Evolutionary conservation across 2,888 invertebrate genomes (phyloP), one percentile per base, ranked within the genome.

Genomic region (Cheilosia scutellata): DNA sequence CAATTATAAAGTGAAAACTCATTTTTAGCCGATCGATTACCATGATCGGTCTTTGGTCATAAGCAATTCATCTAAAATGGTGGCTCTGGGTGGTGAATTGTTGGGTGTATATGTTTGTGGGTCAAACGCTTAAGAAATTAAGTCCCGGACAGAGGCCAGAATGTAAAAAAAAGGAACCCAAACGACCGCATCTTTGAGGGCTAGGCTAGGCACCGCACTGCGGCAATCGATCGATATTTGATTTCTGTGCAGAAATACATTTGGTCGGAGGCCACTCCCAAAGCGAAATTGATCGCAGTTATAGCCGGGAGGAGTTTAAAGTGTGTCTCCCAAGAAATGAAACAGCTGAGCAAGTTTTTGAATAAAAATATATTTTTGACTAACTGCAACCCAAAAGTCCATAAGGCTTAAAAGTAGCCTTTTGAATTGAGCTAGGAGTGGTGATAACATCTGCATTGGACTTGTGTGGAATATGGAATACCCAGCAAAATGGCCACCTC

Each of bases 51-150:
- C 53, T 62, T 55, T 55, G 78, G 78, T 9, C 71, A 47, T 5
- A 7, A 13, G 71, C 51, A 79, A 80, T 79, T 75, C 74, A 71
- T 70, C 57, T 79, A 70, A 68, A 74, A 53, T n/a, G 2, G 60
- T 58, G 49, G 40, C 20, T 20, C 20, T 27, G 42, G 29, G 42
- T n/a, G 31, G 62, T 63, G 72, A 83, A 63, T 74, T 55, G 40
- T 51, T 33, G 25, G 57, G 42, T 60, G 27, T 44, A 27, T 20
- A n/a, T 58, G 51, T 79, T 84, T 84, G 65, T 84, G 37, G 83
- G 83, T 84, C 83, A 84, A 84, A 70, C 75, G 75, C 74, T 84
- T 74, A 70, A 25, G 68, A 79, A 79, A 80, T 84, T 75, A 70
- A 74, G 58, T 51, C 66, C 31, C 51, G 53, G 53, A 27, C 40